phyloP scores from a whole-genome alignment of 2,888 invertebrate species.

The Congeria kusceri region DNA sequence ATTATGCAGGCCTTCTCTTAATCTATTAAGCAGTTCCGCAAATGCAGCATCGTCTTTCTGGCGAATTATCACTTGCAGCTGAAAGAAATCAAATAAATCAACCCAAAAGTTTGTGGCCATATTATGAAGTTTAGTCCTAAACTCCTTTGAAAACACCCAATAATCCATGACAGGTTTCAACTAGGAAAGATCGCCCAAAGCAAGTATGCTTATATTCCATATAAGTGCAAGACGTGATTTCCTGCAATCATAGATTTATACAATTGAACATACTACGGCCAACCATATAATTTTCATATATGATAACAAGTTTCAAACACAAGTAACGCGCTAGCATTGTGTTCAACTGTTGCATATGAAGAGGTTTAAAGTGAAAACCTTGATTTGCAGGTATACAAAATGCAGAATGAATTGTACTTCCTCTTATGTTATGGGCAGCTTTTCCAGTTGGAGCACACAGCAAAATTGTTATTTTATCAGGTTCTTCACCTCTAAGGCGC shows the following conservation, averaged over 20 bases:
- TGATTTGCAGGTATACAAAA: constrained; percentile 31
- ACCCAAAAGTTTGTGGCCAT: constrained; percentile 24
- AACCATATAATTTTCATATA: constrained; percentile 64
- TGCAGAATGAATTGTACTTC: too few species aligned
- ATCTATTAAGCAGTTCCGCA: constrained; percentile 59
- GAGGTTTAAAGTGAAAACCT: constrained; percentile 40
- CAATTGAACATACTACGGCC: constrained; percentile 55
- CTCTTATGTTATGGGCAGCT: too few species aligned
- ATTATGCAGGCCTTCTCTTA: constrained; percentile 49
- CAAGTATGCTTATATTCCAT: constrained; percentile 51
- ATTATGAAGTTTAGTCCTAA: neutral
- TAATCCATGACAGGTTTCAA: constrained; percentile 51
- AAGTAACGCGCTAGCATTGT: constrained; percentile 25
- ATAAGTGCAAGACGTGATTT: constrained; percentile 38
- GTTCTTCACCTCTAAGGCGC: constrained; percentile 18
- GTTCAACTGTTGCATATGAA: constrained; percentile 40
- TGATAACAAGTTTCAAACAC: constrained; percentile 40
- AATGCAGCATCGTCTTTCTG: constrained; percentile 63
- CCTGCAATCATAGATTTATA: constrained; percentile 43
- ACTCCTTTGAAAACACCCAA: constrained; percentile 46
- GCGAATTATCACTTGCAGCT: constrained; percentile 52
- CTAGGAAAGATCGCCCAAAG: constrained; percentile 32
- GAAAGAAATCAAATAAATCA: constrained; percentile 29
- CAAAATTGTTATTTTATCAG: constrained; percentile 30
- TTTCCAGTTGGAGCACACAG: constrained; percentile 48